phyloP scores from a whole-genome alignment of 2,113 vertebrate genomes.

The Podocnemis expansa region DNA sequence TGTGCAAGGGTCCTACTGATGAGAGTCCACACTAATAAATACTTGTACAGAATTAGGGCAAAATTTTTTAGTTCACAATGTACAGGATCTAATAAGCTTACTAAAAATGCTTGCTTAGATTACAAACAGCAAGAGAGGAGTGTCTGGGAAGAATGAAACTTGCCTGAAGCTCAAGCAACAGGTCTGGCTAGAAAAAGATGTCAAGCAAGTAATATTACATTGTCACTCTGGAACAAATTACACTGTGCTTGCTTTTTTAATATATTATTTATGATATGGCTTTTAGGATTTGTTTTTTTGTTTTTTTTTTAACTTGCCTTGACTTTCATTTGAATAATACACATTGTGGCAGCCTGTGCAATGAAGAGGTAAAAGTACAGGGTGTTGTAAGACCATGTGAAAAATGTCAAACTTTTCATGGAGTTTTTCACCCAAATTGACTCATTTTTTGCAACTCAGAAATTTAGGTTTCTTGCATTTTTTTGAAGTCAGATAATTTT shows the following conservation, averaged over 20 bases:
- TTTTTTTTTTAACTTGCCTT: slow-evolving; percentile 27
- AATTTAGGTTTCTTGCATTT: background rate
- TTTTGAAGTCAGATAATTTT: background rate
- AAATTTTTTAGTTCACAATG: background rate
- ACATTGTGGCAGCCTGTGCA: background rate
- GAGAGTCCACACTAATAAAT: background rate
- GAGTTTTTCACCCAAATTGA: background rate
- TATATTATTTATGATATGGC: background rate
- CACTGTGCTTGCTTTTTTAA: background rate
- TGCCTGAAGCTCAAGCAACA: slow-evolving; percentile 64
- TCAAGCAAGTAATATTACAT: slow-evolving; percentile 67
- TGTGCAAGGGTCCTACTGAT: background rate
- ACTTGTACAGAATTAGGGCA: background rate
- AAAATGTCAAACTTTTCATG: background rate
- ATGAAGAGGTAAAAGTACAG: background rate
- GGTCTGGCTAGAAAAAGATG: slow-evolving; percentile 74
- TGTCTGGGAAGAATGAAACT: slow-evolving; percentile 72
- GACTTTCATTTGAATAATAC: slow-evolving; percentile 4
- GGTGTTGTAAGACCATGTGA: background rate
- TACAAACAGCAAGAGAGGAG: slow-evolving; percentile 48
- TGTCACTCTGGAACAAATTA: slow-evolving; percentile 5
- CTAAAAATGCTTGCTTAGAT: slow-evolving; percentile 22
- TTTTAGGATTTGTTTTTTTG: background rate
- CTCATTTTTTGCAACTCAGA: background rate
- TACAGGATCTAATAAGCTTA: background rate